Conservation (phyloP, 1,140 invertebrate species). For the Bombus impatiens region DNA sequence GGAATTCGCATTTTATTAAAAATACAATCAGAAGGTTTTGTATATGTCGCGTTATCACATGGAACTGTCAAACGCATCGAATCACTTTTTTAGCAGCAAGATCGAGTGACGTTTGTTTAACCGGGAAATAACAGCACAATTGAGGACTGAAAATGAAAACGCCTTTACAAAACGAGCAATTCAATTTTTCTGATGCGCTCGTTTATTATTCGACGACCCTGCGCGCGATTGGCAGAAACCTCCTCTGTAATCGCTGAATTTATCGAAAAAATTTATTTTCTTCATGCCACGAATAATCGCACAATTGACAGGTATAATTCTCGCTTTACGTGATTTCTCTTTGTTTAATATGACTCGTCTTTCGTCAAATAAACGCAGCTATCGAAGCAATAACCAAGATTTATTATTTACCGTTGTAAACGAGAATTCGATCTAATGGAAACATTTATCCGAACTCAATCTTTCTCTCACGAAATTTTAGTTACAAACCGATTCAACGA, state of each 20-base stretch:
- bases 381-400: neutral
- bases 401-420: neutral
- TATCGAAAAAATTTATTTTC: neutral
- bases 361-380: neutral
- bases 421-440: neutral
- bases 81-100: neutral
- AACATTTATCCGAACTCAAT: neutral
- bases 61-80: neutral
- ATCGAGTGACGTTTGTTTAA: slow-evolving; percentile 2
- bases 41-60: neutral
- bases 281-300: neutral
- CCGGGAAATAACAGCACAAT: slow-evolving; percentile 14
- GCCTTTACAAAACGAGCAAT: neutral
- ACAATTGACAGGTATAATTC: neutral
- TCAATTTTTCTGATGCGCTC: neutral
- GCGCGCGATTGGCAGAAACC: too few relatives aligned
- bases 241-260: neutral
- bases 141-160: slow-evolving; percentile 1
- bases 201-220: slow-evolving; percentile 6
- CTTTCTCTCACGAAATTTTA: too few relatives aligned
- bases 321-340: neutral
- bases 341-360: neutral
- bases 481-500: too few relatives aligned
- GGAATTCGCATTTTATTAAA: neutral
- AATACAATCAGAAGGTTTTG: neutral